Base-by-base conservation (phyloP, 2,113 vertebrate species). In the Eudyptes chrysolophus region DNA sequence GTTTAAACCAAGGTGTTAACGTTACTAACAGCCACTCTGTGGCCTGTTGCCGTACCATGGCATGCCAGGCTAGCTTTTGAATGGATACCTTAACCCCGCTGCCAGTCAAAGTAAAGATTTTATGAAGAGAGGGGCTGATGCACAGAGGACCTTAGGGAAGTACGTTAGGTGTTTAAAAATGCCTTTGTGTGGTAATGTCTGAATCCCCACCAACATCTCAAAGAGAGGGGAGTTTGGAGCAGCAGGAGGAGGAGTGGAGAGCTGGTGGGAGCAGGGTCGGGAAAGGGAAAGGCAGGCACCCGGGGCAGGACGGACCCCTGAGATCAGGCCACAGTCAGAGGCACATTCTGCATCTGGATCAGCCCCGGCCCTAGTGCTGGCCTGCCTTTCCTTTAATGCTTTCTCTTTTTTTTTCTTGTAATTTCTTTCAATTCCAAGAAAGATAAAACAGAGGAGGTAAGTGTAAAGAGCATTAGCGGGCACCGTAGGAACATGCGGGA, bases 361-460 rank as follows among this genome's bases (percentile, higher is more conserved):
- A 92, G 68, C 38, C 29, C 22, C 8, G 2, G 22, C 32, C 11
- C 46, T 58, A 26, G 18, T 0, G 0, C 38, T 89, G 22, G 18
- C 68, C 60, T 92, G 38, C 32, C 17, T 74, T 65, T 84, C 49
- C 64, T 94, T 93, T 66, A 60, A 83, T 34, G 18, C 13, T 30
- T 72, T 65, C 26, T 26, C 13, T 9, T 27, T 46, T 44, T 42
- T 12, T 9, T 57, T 9, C 10, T 29, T 38, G 10, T 11, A 25
- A 52, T 84, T 75, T 90, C 12, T 89, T 94, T 92, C 34, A 38
- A 26, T 75, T 87, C 49, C 46, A 82, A 81, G 58, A 81, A 77
- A 78, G 77, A 80, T 40, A 57, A 86, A 96, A 65, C 12, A 92
- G 55, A 84, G 51, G 44, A 78, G 36, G 9, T 26, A 75, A 92